Percentiles rank a stretch among this genome's conserved stretches.
Conservation (phyloP, 2,113 vertebrate species). For the Dipodomys ordii region DNA sequence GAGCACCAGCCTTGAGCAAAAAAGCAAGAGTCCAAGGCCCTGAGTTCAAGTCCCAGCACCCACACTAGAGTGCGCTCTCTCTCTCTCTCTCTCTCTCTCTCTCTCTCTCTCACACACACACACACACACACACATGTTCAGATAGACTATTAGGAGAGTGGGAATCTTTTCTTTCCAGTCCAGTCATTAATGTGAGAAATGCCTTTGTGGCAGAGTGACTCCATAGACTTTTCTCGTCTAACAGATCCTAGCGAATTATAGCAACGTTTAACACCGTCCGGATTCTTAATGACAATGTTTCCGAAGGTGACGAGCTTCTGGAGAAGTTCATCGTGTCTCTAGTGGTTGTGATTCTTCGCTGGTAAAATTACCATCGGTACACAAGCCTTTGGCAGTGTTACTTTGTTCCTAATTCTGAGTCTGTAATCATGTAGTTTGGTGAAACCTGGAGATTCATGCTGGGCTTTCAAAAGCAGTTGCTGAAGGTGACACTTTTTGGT, state of each 20-base stretch:
- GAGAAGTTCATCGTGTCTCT: conserved; percentile 48
- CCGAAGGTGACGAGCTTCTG: conserved; percentile 57
- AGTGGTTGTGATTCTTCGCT: conserved; percentile 21
- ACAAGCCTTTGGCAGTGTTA: not conserved
- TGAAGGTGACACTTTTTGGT: no score
- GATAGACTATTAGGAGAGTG: not conserved
- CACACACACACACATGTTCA: not conserved
- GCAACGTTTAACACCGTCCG: conserved; percentile 60
- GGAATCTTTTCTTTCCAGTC: not conserved
- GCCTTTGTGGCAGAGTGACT: not conserved
- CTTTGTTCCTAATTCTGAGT: not conserved
- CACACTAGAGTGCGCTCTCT: accelerated
- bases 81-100: no score
- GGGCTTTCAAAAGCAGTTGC: not conserved
- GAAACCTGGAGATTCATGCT: not conserved
- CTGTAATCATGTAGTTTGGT: not conserved
- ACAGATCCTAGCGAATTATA: conserved; percentile 63
- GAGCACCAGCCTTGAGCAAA: no score
- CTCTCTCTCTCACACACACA: no score
- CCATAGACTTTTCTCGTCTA: conserved; percentile 19
- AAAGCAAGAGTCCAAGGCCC: no score
- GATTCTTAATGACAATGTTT: conserved; percentile 69
- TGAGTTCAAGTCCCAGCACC: no score
- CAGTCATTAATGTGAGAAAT: conserved; percentile 62
- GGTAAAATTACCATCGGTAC: conserved; percentile 35